These are phyloP conservation scores for Pholis gunnellus DNA, from an alignment of 2,113 vertebrate species.

Conservation along the genomic window DNA sequence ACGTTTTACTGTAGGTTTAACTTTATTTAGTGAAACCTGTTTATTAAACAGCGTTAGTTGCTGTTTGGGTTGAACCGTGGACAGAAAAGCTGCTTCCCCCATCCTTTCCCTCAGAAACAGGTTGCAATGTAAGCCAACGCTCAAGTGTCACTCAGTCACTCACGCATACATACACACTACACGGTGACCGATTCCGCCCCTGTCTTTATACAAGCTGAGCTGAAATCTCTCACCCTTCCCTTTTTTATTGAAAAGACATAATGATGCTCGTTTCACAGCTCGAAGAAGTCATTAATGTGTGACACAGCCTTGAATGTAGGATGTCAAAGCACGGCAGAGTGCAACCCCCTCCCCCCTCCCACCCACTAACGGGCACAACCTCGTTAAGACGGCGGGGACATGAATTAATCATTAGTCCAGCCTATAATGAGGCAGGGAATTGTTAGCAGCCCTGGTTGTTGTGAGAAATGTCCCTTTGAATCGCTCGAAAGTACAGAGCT, in stretches of 20 bases:
- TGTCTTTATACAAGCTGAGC: conserved; percentile 50
- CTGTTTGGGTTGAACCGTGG: not conserved
- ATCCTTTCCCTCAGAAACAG: conserved; percentile 7
- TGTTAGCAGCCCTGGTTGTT: conserved; percentile 61
- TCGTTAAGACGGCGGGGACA: conserved; percentile 61
- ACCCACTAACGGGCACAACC: conserved; percentile 55
- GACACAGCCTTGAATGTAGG: conserved; percentile 69
- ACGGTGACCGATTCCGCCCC: conserved; percentile 19
- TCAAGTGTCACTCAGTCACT: conserved; percentile 18
- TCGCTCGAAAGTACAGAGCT: conserved; percentile 39
- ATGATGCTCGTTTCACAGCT: conserved; percentile 70
- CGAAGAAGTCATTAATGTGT: conserved; percentile 72
- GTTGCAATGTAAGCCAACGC: conserved; percentile 7
- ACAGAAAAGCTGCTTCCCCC: conserved; percentile 8
- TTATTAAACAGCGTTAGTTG: conserved; percentile 4
- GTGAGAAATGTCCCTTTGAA: conserved; percentile 60
- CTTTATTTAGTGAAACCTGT: not conserved
- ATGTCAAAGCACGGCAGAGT: conserved; percentile 67
- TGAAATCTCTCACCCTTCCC: conserved; percentile 54
- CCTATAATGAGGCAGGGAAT: conserved; percentile 59
- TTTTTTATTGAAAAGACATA: conserved; percentile 67
- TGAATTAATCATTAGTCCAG: conserved; percentile 70
- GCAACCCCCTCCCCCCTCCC: conserved; percentile 7
- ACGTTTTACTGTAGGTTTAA: not conserved
- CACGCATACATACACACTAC: not conserved